Evolutionary conservation across 2,888 invertebrate species (phyloP).

Genomic region (Dysmachus trigonus): DNA sequence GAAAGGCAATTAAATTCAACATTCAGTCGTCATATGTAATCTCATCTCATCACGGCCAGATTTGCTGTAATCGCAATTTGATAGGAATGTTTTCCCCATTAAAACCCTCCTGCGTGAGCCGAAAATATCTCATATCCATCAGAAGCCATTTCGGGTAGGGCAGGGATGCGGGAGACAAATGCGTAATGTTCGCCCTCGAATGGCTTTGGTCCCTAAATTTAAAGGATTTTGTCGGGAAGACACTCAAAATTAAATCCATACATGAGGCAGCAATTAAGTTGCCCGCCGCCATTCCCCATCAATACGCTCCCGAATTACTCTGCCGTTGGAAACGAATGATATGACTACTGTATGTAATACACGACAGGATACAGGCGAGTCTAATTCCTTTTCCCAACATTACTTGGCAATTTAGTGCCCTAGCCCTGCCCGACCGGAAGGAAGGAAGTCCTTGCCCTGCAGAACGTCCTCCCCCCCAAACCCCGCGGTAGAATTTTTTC

Average conservation of each 20-base stretch:
- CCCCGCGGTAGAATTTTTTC: not conserved
- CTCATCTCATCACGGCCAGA: not conserved
- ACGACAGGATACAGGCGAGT: constrained; percentile 11
- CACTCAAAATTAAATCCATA: constrained; percentile 20
- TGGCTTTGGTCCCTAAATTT: not conserved
- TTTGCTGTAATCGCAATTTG: not conserved
- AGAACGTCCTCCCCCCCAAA: not conserved
- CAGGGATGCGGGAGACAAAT: not conserved
- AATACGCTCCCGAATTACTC: not conserved
- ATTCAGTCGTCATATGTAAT: not conserved
- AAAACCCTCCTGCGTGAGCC: not conserved
- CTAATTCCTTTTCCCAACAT: constrained; percentile 16
- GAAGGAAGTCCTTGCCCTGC: not conserved
- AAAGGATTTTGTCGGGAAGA: not conserved
- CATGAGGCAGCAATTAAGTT: constrained; percentile 19
- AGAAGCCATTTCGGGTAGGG: not conserved
- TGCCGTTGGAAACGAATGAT: not conserved
- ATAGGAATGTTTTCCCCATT: not conserved
- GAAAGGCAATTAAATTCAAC: not conserved
- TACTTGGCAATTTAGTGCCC: constrained; percentile 15
- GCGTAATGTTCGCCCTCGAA: not conserved
- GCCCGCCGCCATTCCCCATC: not conserved
- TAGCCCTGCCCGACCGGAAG: too few species aligned
- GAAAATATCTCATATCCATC: not conserved
- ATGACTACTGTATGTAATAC: not conserved